Percentiles rank a stretch among this genome's conserved stretches.
Evolutionary conservation across 2,888 invertebrate genomes (phyloP).

Genomic region (Tillus elongatus): DNA sequence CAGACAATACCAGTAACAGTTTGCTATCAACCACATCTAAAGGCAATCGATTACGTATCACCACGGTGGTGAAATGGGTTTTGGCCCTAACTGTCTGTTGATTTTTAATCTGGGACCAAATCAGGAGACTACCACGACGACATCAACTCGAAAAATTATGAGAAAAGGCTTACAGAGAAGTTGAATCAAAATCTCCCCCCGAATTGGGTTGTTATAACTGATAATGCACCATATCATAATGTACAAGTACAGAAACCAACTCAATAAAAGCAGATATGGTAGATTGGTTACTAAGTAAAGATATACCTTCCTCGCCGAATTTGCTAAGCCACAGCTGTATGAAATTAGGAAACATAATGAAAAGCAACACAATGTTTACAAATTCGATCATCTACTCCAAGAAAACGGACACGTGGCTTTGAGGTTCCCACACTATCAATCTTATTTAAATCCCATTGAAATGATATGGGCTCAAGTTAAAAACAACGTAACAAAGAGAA

Average conservation of each 20-base stretch:
- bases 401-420: not conserved
- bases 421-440: not conserved
- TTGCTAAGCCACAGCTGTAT: not conserved
- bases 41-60: not conserved
- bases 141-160: not conserved
- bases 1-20: not conserved
- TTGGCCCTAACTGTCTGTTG: not conserved
- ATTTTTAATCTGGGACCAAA: slow-evolving; percentile 1
- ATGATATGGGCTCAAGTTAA: not conserved
- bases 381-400: not conserved
- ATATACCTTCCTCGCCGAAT: not conserved
- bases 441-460: slow-evolving; percentile 1
- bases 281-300: slow-evolving; percentile 1
- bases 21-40: not conserved
- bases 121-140: slow-evolving; percentile 2
- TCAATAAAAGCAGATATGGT: not conserved
- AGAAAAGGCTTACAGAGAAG: too few species aligned
- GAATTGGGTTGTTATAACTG: not conserved
- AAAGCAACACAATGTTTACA: not conserved
- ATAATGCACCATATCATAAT: not conserved
- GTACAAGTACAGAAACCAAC: not conserved
- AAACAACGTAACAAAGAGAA: slow-evolving; percentile 1
- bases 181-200: too few species aligned
- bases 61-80: slow-evolving; percentile 1
- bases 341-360: not conserved